Evolutionary conservation across 2,888 invertebrate species (phyloP), one percentile per base, ranked within the genome.

Genomic region (Drosophila peninsularis): DNA sequence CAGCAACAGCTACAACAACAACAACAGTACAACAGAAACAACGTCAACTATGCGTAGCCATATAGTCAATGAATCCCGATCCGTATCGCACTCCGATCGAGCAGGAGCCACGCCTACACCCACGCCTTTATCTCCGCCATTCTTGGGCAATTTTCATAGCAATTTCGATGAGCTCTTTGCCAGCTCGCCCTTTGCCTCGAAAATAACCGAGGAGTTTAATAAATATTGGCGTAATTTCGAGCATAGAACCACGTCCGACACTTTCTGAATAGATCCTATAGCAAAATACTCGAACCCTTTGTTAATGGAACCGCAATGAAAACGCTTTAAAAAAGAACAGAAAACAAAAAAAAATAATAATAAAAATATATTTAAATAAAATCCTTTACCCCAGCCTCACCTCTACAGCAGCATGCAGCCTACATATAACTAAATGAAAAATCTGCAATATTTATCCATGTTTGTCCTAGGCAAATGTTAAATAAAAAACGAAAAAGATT

Each of bases 191-290:
- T 91, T 90, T 64, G 84, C 84, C 52, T 80, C 82, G 55, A 85
- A 80, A 68, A 90, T 91, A 67, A 74, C 79, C 60, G 90, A 91
- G 70, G 91, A 91, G 67, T 90, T 90, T 71, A 85, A 91, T 69
- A 89, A 85, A 74, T 91, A 88, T 80, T 91, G 90, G 91, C 91
- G 89, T 39, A 89, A 87, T 65, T 91, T 91, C 77, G 81, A 90
- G 58, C 69, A 66, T 24, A 64, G 50, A 37, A 42, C 78, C 44
- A 63, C 73, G 32, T 50, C 69, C 53, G 80, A 78, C 65, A 70
- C 47, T 62, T 82, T 75, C 62, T 77, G 27, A 57, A 67, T 52
- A 32, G 1, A 68, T 41, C 32, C 42, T 13, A 21, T 39, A 24
- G 56, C 7, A 42, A 9, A 41, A 55, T 24, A 61, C 34, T n/a